Base-by-base conservation (phyloP, 92 coral and sea anemone species). In the Paragorgia papillata region DNA sequence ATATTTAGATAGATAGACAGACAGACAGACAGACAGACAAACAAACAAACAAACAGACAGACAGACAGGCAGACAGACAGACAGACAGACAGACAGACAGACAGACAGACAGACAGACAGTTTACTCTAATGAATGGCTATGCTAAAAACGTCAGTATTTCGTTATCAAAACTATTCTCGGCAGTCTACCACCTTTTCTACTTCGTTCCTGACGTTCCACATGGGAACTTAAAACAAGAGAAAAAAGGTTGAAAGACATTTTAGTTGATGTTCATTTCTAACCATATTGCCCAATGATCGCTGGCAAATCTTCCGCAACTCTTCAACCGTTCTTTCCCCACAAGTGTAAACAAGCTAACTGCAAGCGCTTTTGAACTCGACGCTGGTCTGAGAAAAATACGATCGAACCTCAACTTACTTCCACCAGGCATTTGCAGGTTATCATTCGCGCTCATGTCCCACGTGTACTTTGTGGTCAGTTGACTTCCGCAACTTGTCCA, bases 281-380 rank as follows among this genome's bases (percentile, higher is more conserved):
- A 85, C 87, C 89, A 87, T 19, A 94, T 53, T 0, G 93, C 98
- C 98, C 98, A 94, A 75, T 94, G 98, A 60, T 94, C 98, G 78
- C 98, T 94, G 19, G 98, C 87, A 66, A 83, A 94, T 31, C 86
- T 55, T 6, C 80, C 75, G 55, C 92, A 88, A 4, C 88, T 78
- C 27, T 86, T 44, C 40, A 94, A 35, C 20, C 91, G 90, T 66
- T 88, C 83, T 73, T 84, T 79, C 0, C 98, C 98, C 20, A 91
- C 88, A 24, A 94, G 76, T 27, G 80, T 53, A 75, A 91, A 89
- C 53, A 71, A 30, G 9, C 41, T 60, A 0, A 92, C 85, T 32
- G 29, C 65, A n/a, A 86, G 33, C 3, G 55, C 26, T 32, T 69
- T 76, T 21, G 33, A 62, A 22, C 66, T 82, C 31, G 56, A 51